Evolutionary conservation across 1,140 invertebrate genomes (phyloP).

Genomic region (Cryptotermes secundus): DNA sequence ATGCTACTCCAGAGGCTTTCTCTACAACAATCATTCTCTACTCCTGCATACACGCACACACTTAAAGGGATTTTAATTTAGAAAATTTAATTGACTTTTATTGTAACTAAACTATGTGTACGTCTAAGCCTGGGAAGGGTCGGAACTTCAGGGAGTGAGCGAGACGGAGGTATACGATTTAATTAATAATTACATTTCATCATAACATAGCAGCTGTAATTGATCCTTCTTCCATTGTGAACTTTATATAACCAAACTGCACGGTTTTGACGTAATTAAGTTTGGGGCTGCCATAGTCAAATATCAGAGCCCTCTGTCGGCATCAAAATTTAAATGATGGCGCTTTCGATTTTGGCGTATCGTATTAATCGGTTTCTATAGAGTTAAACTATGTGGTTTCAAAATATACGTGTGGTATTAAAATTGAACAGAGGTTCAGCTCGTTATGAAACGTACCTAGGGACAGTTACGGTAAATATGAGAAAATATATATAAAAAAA

Average conservation of each 20-base stretch:
- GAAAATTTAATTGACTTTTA: slow-evolving; percentile 33
- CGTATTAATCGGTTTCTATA: slow-evolving; percentile 14
- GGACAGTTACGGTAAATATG: not conserved
- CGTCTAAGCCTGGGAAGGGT: not conserved
- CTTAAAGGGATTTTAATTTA: slow-evolving; percentile 33
- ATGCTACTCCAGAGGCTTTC: not conserved
- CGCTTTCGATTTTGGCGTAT: slow-evolving; percentile 16
- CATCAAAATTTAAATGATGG: slow-evolving; percentile 17
- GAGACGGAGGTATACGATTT: slow-evolving; percentile 18
- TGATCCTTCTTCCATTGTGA: slow-evolving; percentile 28
- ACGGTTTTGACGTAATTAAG: slow-evolving; percentile 2
- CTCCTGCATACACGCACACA: not conserved
- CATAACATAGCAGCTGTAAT: slow-evolving; percentile 29
- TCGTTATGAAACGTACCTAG: not conserved
- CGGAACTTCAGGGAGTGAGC: not conserved
- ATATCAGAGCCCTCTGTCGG: slow-evolving; percentile 4
- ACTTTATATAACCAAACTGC: slow-evolving; percentile 20
- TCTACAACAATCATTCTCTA: not conserved
- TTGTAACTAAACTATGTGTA: slow-evolving; percentile 24
- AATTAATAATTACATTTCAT: slow-evolving; percentile 30
- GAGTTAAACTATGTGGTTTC: slow-evolving; percentile 16
- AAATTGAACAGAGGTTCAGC: not conserved
- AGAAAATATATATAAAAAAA: not conserved
- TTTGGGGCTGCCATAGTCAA: not conserved
- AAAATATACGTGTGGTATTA: slow-evolving; percentile 12